Percentiles rank a stretch among this genome's conserved stretches.
These are phyloP conservation scores for Caerostris darwini DNA, from an alignment of 1,140 invertebrate genomes.

Conservation along the genomic window DNA sequence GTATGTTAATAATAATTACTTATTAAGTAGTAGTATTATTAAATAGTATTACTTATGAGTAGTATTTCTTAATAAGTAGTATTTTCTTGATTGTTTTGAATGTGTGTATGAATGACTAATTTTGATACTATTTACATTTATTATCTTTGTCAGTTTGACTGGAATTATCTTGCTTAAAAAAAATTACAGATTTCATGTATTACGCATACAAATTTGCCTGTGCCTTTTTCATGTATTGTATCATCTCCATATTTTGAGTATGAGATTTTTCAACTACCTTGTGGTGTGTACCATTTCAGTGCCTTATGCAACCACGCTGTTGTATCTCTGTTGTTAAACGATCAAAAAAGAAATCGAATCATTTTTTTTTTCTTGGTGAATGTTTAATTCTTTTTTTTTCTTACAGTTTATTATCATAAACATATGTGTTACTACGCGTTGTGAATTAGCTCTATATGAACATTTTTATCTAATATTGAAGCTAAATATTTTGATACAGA, in stretches of 20 bases:
- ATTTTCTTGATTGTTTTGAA: no score
- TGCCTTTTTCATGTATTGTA: not conserved
- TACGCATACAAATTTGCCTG: not conserved
- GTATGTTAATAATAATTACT: no score
- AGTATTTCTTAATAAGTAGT: no score
- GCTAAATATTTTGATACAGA: conserved; percentile 35
- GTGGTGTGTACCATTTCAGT: not conserved
- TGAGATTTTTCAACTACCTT: not conserved
- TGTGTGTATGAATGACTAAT: not conserved
- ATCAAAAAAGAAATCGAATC: not conserved
- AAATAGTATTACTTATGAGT: no score
- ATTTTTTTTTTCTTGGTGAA: conserved; percentile 12
- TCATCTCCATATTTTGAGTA: not conserved
- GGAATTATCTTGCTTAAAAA: not conserved
- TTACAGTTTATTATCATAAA: not conserved
- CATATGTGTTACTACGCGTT: not conserved
- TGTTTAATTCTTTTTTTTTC: conserved; percentile 2
- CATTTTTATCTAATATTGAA: not conserved
- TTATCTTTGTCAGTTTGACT: not conserved
- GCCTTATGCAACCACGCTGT: not conserved
- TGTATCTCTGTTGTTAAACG: not conserved
- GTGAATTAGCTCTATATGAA: not conserved
- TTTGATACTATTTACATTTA: not conserved
- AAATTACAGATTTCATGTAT: not conserved
- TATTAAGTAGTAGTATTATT: no score